These are phyloP conservation scores for Stichopus horrens DNA, from an alignment of 53 echinoderm and acorn worm genomes.

Conservation along the genomic window DNA sequence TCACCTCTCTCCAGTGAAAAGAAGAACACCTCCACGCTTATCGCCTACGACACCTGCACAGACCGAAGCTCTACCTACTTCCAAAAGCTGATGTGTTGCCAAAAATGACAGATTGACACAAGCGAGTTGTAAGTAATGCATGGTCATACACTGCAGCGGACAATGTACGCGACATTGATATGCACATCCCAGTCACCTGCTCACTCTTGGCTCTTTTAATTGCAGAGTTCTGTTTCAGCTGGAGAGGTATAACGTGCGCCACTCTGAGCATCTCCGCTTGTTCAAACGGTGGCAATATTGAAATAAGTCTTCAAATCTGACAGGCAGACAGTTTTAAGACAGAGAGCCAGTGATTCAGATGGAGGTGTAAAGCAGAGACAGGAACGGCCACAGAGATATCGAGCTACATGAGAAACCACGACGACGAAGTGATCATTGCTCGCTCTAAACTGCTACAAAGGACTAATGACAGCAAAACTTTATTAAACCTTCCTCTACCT, in stretches of 20 bases:
- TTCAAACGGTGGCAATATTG: slow-evolving; percentile 35
- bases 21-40: neutral
- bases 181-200: slow-evolving; percentile 3
- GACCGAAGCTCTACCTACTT: neutral
- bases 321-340: slow-evolving; percentile 32
- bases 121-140: slow-evolving; percentile 36
- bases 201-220: slow-evolving; percentile 14
- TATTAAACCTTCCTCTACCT: no score
- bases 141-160: slow-evolving; percentile 32
- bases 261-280: slow-evolving; percentile 12
- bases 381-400: neutral
- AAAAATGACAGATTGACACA: slow-evolving; percentile 30
- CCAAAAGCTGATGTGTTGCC: slow-evolving; percentile 1
- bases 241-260: slow-evolving; percentile 38
- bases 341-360: slow-evolving; percentile 5
- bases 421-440: neutral
- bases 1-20: neutral
- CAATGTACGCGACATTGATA: slow-evolving; percentile 28
- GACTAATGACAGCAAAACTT: no score
- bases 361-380: neutral
- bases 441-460: no score
- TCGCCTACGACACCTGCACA: neutral
- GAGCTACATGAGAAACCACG: neutral
- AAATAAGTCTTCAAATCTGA: slow-evolving; percentile 37
- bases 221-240: slow-evolving; percentile 33